Evolutionary conservation across 2,888 invertebrate species (phyloP), one percentile per base, ranked within the genome.

Genomic region (Ophion ellenae): DNA sequence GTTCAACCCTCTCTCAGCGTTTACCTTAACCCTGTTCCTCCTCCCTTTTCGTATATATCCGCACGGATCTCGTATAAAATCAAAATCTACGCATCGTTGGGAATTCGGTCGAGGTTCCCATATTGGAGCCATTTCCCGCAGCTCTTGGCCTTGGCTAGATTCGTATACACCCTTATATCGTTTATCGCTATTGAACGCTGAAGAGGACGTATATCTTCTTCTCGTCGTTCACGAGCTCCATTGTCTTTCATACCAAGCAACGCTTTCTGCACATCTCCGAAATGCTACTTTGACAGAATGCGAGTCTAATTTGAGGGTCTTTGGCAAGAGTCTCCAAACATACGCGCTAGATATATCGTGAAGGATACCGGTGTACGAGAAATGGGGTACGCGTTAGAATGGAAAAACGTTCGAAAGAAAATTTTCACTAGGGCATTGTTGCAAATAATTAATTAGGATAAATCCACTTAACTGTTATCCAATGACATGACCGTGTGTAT

Each of bases 261-360:
- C 7, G 6, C 53, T 17, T n/a, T 63, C 71, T 57, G 20, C 14
- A 61, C 59, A 40, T 7, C 86, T 82, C 79, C 74, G 90, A 91
- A 92, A 92, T 90, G 90, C 90, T 91, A 92, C 91, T 83, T 90
- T 90, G 88, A 79, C 45, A 63, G 10, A 61, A 59, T 69, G 40
- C 69, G n/a, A 3, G 20, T 14, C 32, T 14, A 20, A 61, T 63
- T 36, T 45, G 28, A 45, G 17, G 47, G 9, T 75, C 45, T 45
- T 28, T 10, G 66, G 14, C 53, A n/a, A 7, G 5, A 66, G 17
- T 5, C 64, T 64, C 32, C 9, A 20, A 24, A 64, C 28, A 32
- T 9, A 40, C 1, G 40, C 40, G 40, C 40, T 9, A 4, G 4
- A 40, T 40, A 40, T 40, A 40, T 40, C 40, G 40, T 40, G 40